A percentile compares a stretch with the other conserved stretches of the same genome.
phyloP scores from a whole-genome alignment of 2,113 vertebrate genomes.

The Periophthalmodon schlosseri region DNA sequence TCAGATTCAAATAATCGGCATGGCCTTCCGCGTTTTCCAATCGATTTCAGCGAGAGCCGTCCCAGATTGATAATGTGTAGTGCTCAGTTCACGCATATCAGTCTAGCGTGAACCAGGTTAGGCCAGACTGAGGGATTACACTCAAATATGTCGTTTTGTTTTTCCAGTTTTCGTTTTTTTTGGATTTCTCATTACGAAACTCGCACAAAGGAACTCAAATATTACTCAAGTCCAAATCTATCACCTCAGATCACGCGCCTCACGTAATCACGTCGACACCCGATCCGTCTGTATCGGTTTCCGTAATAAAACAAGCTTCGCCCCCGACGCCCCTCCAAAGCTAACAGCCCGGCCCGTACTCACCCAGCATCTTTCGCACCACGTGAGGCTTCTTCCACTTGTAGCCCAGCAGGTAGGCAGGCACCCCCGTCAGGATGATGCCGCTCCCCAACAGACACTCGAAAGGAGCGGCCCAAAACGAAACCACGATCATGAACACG shows the following conservation, averaged over 20 bases:
- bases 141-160: neutral
- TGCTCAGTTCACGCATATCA: too few relatives aligned
- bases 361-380: constrained; percentile 73
- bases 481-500: constrained; percentile 76
- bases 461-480: constrained; percentile 77
- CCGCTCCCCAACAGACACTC: constrained; percentile 70
- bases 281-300: constrained; percentile 36
- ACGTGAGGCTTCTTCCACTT: constrained; percentile 77
- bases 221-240: neutral
- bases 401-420: constrained; percentile 76
- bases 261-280: neutral
- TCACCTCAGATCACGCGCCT: neutral
- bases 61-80: too few relatives aligned
- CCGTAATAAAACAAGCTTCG: constrained; percentile 43
- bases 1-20: too few relatives aligned
- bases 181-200: too few relatives aligned
- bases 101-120: too few relatives aligned
- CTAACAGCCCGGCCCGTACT: constrained; percentile 43
- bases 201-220: neutral
- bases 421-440: constrained; percentile 77
- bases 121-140: too few relatives aligned
- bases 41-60: too few relatives aligned
- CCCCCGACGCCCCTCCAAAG: constrained; percentile 18
- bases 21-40: too few relatives aligned
- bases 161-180: too few relatives aligned